These are phyloP conservation scores for Squalus acanthias DNA, from an alignment of 2,797 vertebrate species.

Conservation along the genomic window DNA sequence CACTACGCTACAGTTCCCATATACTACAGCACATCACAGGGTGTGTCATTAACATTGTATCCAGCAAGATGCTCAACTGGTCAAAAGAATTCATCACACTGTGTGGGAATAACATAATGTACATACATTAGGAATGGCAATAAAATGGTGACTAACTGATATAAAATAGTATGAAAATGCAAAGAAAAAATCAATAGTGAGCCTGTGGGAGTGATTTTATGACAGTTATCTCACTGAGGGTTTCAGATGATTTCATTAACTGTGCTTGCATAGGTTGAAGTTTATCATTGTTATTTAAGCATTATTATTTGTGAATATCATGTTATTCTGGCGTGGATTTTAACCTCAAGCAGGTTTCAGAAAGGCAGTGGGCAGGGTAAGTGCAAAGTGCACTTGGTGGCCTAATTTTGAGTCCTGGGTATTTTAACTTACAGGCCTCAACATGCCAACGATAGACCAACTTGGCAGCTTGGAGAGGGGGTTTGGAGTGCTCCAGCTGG, in stretches of 20 bases:
- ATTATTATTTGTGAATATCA: neutral
- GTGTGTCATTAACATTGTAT: neutral
- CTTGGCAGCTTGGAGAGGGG: too few relatives aligned
- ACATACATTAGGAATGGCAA: neutral
- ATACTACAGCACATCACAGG: too few relatives aligned
- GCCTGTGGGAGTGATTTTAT: neutral
- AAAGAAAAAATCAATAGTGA: neutral
- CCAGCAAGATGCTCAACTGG: neutral
- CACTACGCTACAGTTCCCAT: too few relatives aligned
- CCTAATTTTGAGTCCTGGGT: neutral
- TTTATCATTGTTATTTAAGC: neutral
- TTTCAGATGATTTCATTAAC: neutral
- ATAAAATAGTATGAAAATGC: neutral
- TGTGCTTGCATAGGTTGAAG: neutral
- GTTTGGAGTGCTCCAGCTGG: too few relatives aligned
- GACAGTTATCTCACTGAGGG: neutral
- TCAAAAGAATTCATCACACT: neutral
- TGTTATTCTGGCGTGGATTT: neutral
- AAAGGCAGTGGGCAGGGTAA: too few relatives aligned
- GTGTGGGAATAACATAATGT: neutral
- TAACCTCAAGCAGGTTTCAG: too few relatives aligned
- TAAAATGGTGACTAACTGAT: neutral
- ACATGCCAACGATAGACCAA: neutral
- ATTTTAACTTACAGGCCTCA: neutral
- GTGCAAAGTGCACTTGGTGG: neutral